phyloP scores from a whole-genome alignment of 2,888 invertebrate species.

The Eledone cirrhosa region DNA sequence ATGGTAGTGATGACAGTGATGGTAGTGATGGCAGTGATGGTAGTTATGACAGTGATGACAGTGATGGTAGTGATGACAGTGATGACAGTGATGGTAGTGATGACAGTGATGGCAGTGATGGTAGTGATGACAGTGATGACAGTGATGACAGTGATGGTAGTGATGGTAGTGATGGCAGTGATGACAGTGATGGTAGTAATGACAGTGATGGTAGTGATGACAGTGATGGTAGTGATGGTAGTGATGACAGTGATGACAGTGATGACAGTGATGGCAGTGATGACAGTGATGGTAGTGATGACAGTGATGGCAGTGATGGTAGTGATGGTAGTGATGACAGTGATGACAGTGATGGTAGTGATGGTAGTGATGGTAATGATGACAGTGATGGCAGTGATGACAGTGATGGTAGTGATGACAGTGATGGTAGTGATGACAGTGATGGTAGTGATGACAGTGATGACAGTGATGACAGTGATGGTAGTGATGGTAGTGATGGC shows the following conservation, averaged over 20 bases:
- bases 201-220: conserved; percentile 25
- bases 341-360: conserved; percentile 17
- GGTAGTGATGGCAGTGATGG: not conserved
- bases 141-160: conserved; percentile 5
- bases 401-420: not conserved
- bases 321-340: conserved; percentile 26
- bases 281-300: conserved; percentile 28
- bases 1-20: not conserved
- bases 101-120: conserved; percentile 15
- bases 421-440: conserved; percentile 31
- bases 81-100: not conserved
- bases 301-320: conserved; percentile 28
- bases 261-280: conserved; percentile 27
- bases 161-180: conserved; percentile 25
- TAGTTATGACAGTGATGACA: not conserved
- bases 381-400: not conserved
- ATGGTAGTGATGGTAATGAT: conserved; percentile 1
- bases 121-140: not conserved
- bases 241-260: conserved; percentile 20
- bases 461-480: conserved; percentile 28
- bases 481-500: conserved; percentile 27
- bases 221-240: conserved; percentile 28
- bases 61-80: not conserved
- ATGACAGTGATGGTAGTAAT: conserved; percentile 22
- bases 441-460: conserved; percentile 30